These are phyloP conservation scores for Stylophora pistillata DNA, from an alignment of 64 coral and sea anemone species.

Conservation along the genomic window DNA sequence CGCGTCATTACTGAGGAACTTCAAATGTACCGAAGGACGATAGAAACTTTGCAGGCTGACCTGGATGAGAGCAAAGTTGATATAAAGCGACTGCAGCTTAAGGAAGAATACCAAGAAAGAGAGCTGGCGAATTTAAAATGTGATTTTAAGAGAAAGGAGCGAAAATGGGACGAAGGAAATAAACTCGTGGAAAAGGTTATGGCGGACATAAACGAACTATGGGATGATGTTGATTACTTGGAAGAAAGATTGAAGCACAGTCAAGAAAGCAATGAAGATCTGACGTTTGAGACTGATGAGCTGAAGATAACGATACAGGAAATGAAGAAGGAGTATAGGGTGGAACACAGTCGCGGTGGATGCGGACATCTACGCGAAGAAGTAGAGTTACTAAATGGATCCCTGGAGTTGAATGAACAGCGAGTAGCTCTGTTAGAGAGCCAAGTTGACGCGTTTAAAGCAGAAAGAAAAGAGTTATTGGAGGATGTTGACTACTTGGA, in stretches of 20 bases:
- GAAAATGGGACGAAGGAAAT: neutral
- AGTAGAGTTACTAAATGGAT: neutral
- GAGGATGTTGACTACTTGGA: neutral
- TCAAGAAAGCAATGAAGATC: neutral
- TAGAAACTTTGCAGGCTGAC: neutral
- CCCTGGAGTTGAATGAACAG: neutral
- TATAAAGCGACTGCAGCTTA: neutral
- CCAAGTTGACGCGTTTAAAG: neutral
- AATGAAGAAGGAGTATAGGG: neutral
- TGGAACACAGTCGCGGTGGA: no score
- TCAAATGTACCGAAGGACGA: neutral
- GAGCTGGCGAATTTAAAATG: conserved; percentile 12
- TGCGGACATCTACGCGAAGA: no score
- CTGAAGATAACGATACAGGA: neutral
- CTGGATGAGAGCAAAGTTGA: neutral
- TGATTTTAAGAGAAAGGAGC: neutral
- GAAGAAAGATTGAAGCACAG: neutral
- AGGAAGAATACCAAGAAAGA: neutral
- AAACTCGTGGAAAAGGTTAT: neutral
- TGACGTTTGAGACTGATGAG: neutral
- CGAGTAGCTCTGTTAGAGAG: neutral
- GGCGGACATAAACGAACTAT: neutral
- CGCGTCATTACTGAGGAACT: neutral
- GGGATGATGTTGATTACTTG: neutral
- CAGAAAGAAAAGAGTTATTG: neutral